These are phyloP conservation scores for Hypolimnas misippus DNA, from an alignment of 2,888 invertebrate genomes.

Conservation along the genomic window DNA sequence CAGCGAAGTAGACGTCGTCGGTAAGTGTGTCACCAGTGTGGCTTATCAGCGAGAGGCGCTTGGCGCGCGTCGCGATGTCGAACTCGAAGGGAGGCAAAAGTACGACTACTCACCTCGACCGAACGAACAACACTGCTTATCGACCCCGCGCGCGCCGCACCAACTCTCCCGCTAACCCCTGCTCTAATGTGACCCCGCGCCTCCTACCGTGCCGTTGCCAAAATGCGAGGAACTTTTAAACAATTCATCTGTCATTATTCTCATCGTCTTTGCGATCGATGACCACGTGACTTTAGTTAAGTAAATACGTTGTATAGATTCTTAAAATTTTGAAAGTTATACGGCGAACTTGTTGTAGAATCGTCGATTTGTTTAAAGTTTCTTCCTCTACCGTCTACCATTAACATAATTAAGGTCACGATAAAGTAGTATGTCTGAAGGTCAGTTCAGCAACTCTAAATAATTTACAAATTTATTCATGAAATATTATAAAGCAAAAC, in stretches of 20 bases:
- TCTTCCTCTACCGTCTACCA: background rate
- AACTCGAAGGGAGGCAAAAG: constrained; percentile 42
- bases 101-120: constrained; percentile 56
- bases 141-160: constrained; percentile 72
- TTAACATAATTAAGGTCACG: constrained; percentile 11
- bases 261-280: constrained; percentile 58
- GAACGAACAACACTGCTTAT: constrained; percentile 70
- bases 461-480: background rate
- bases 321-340: background rate
- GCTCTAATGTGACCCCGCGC: constrained; percentile 52
- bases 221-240: constrained; percentile 71
- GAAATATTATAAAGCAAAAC: background rate
- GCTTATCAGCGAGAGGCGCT: constrained; percentile 12
- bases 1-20: constrained; percentile 34
- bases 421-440: background rate
- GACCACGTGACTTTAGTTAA: constrained; percentile 50
- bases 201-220: constrained; percentile 69
- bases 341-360: background rate
- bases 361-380: background rate
- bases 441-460: background rate
- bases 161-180: constrained; percentile 46
- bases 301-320: background rate
- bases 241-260: constrained; percentile 74
- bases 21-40: constrained; percentile 39
- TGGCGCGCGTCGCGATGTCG: constrained; percentile 36